Evolutionary conservation across 2,888 invertebrate genomes (phyloP).

Genomic region (Cantharis rufa): DNA sequence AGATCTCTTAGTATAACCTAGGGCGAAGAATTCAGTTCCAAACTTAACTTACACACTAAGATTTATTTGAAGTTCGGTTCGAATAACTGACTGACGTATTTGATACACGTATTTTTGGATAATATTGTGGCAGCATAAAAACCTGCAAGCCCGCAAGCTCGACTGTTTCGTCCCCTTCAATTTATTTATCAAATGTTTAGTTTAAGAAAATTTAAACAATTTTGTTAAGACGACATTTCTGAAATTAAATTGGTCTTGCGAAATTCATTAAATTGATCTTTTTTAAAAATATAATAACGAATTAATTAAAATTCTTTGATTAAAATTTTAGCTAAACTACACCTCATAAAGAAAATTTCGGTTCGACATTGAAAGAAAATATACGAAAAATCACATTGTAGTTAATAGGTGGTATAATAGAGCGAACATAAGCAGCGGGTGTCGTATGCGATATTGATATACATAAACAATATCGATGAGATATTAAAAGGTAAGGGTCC

Average conservation of each 20-base stretch:
- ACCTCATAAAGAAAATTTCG: neutral
- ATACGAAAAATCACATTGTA: neutral
- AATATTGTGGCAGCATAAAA: neutral
- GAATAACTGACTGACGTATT: constrained; percentile 3
- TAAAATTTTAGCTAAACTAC: neutral
- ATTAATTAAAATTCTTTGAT: neutral
- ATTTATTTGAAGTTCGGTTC: constrained; percentile 27
- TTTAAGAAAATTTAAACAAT: neutral
- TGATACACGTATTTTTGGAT: constrained; percentile 5
- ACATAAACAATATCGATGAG: constrained; percentile 6
- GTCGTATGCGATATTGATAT: neutral
- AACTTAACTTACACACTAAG: constrained; percentile 22
- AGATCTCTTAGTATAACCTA: constrained; percentile 17
- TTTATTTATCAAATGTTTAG: constrained; percentile 1
- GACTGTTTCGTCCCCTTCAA: constrained; percentile 4
- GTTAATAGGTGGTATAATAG: neutral
- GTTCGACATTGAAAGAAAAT: neutral
- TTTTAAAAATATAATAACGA: neutral
- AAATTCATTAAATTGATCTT: neutral
- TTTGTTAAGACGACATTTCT: neutral
- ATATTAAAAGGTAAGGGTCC: constrained; percentile 5
- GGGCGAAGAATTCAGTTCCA: constrained; percentile 21
- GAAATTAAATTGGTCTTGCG: neutral
- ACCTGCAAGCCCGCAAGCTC: neutral
- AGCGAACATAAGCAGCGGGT: neutral